phyloP scores from a whole-genome alignment of 2,797 vertebrate genomes.

The Discoglossus pictus region DNA sequence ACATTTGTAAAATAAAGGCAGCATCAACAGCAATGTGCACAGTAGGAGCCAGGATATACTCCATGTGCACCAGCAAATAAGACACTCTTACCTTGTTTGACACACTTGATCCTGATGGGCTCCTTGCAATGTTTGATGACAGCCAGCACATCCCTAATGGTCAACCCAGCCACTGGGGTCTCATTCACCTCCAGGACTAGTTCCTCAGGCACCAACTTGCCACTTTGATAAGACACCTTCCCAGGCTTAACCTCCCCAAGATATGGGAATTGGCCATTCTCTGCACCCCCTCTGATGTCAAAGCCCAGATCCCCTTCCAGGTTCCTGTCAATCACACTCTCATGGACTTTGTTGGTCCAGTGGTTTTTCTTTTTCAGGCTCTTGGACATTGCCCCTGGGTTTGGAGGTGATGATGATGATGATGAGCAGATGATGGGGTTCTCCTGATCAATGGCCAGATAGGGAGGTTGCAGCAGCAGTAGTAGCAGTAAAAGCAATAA shows the following conservation, averaged over 20 bases:
- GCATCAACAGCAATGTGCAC: too few species aligned
- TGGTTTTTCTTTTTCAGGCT: conserved; percentile 94
- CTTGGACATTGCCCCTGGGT: conserved; percentile 89
- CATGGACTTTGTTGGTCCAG: conserved; percentile 96
- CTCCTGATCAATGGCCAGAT: conserved; percentile 50
- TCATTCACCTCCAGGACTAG: conserved; percentile 96
- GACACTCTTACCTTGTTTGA: conserved; percentile 85
- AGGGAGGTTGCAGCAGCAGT: conserved; percentile 46
- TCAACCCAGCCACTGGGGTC: conserved; percentile 94
- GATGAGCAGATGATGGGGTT: conserved; percentile 40
- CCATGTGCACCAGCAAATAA: not conserved
- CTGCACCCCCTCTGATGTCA: conserved; percentile 90
- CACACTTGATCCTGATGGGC: conserved; percentile 92
- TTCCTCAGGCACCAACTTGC: conserved; percentile 80
- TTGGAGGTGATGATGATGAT: conserved; percentile 37
- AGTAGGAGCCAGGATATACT: too few species aligned
- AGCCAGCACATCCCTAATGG: conserved; percentile 92
- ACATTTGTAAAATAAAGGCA: not conserved
- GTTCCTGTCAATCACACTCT: conserved; percentile 85
- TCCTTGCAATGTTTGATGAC: conserved; percentile 94
- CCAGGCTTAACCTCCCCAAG: conserved; percentile 88
- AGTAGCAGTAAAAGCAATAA: conserved; percentile 54
- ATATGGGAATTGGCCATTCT: conserved; percentile 93
- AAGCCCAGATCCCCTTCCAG: conserved; percentile 85
- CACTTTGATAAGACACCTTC: conserved; percentile 81